Base-by-base conservation (phyloP, 1,140 invertebrate species). In the Drosophila truncata region DNA sequence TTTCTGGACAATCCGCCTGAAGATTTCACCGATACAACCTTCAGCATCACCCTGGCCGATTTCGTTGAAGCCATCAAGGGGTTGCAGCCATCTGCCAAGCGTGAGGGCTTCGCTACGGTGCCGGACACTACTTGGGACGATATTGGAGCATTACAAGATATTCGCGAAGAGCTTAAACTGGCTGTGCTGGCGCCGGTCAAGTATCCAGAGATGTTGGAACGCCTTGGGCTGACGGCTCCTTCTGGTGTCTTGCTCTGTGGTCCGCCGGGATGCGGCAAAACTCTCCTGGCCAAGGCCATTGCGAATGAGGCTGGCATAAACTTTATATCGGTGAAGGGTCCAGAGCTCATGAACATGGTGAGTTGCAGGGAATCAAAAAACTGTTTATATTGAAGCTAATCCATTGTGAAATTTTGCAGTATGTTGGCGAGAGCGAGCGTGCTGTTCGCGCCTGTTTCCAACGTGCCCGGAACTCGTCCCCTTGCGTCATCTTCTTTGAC, bases 401-500 rank as follows among this genome's bases (percentile, higher is more conserved):
- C 3, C 1, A 25, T 7, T 41, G 7, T 50, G 23, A 1, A 25
- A 41, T 39, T 31, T 75, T 66, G 10, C 70, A 98, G 98, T 99
- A 99, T 94, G 98, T 99, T 35, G 99, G 99, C 73, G 99, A 99
- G 93, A 99, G 98, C 94, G 99, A 99, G 93, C 95, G 97, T 84
- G 98, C 98, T 5, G 98, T 99, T 0, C 94, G 99, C 39, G 96
- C 98, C 25, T 97, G 98, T 85, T 99, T 99, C 92, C 95, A 97
- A 90, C 94, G 98, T 74, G 99, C 99, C 0, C 93, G 97, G 46
- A 99, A 99, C 93, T 99, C 98, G 1, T 95, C 97, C 0, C 99
- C 99, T 0, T 99, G 99, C 93, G 98, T 99, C 14, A 99, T 99
- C 91, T 99, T 99, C 93, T 99, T 99, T 93, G 99, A 99, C 93